phyloP scores from a whole-genome alignment of 2,888 invertebrate genomes.

The Caenorhabditis plicata region DNA sequence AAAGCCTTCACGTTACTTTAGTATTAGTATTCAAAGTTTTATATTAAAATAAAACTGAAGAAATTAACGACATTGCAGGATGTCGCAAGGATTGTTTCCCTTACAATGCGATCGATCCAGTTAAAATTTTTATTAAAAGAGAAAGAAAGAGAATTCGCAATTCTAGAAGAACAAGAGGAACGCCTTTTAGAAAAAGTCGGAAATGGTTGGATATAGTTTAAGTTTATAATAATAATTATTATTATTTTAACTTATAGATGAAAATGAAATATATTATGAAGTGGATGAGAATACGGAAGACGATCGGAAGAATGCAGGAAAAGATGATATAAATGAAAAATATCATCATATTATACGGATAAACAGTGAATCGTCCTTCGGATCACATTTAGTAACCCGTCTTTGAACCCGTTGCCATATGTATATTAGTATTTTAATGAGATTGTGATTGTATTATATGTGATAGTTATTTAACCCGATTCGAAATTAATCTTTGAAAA shows the following conservation, averaged over 20 bases:
- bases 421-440: background rate
- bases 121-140: conserved; percentile 33
- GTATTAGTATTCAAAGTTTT: conserved; percentile 39
- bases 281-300: background rate
- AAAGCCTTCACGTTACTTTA: conserved; percentile 29
- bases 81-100: conserved; percentile 91
- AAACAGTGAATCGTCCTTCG: conserved; percentile 1
- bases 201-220: conserved; percentile 7
- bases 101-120: conserved; percentile 81
- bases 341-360: background rate
- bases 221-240: conserved; percentile 3
- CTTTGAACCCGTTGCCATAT: conserved; percentile 1
- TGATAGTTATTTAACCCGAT: conserved; percentile 2
- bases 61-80: too few relatives aligned
- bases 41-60: too few relatives aligned
- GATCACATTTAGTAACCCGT: conserved; percentile 20
- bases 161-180: conserved; percentile 29
- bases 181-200: conserved; percentile 23
- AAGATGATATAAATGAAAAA: background rate
- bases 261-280: background rate
- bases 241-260: background rate
- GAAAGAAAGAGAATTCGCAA: conserved; percentile 30
- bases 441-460: conserved; percentile 4
- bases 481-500: conserved; percentile 2
- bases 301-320: background rate